Evolutionary conservation across 2,888 invertebrate species (phyloP), one percentile per base, ranked within the genome.

Genomic region (Gymnocheta viridis): DNA sequence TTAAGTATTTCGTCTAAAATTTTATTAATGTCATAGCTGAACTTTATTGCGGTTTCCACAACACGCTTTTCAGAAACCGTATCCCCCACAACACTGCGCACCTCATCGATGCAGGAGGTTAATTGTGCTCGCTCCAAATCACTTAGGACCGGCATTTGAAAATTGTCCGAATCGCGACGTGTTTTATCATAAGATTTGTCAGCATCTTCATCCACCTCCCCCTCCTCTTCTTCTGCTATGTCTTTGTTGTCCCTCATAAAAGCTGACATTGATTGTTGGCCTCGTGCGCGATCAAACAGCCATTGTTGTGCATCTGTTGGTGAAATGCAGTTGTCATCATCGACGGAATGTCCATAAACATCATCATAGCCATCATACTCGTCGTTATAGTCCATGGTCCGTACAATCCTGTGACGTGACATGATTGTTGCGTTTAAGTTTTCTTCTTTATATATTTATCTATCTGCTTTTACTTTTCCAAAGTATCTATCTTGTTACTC

Each of bases 281-380:
- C 95, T 47, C 94, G 93, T 85, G 95, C 95, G 56, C 98, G 94
- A 89, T 98, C 97, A 90, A 95, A 98, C 89, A 98, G 93, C 93
- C 97, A 98, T 89, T 96, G 96, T 82, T 95, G 94, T 47, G 95
- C 93, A 93, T 97, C 97, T 89, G 96, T 96, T 2, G 98, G 98
- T 14, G 98, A 98, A 88, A 98, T 95, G 90, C 96, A 96, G 91
- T 95, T 96, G 90, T 98, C 98, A 89, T 98, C 98, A 92, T 98
- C 98, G 51, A 98, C 96, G 2, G 98, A 98, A 91, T 97, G 96
- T 12, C 98, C 98, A 91, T 98, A 98, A 82, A 97, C 97, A 85
- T 92, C 92, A 89, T 97, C 97, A 66, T 90, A 90, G 47, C 89
- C 86, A 89, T 98, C 98, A 90, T 96, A 98, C 89, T 98, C 98